Conservation (phyloP, 2,113 vertebrate species). For the Accipiter virgatus region DNA sequence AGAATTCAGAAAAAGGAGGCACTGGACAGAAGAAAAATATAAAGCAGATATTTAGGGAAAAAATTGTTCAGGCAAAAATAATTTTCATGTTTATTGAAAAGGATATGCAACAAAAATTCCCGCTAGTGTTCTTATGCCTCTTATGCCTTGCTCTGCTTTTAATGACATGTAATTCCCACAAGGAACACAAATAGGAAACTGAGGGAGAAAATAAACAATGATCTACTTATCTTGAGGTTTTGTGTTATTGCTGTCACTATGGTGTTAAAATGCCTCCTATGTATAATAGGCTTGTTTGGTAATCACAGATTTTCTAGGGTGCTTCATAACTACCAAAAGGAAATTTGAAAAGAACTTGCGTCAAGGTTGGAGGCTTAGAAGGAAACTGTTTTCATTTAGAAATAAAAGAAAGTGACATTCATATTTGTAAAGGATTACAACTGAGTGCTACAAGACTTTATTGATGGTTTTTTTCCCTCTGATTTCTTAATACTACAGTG, state of each 20-base stretch:
- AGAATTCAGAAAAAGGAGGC: not conserved
- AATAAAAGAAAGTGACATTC: not conserved
- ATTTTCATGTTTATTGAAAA: not conserved
- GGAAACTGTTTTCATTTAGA: not conserved
- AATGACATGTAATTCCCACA: not conserved
- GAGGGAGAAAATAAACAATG: not conserved
- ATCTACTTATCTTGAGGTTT: not conserved
- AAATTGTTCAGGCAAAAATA: not conserved
- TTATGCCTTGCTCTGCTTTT: not conserved
- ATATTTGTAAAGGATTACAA: not conserved
- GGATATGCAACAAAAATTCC: not conserved
- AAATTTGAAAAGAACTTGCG: not conserved
- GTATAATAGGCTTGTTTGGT: not conserved
- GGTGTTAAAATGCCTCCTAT: not conserved
- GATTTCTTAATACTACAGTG: not conserved
- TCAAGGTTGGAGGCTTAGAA: not conserved
- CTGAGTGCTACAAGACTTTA: not conserved
- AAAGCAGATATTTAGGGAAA: not conserved
- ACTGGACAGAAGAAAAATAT: not conserved
- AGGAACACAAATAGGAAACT: not conserved
- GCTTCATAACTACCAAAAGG: not conserved
- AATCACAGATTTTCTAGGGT: not conserved
- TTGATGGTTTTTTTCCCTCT: not conserved
- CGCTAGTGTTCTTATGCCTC: not conserved
- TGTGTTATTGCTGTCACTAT: not conserved